Evolutionary conservation across 1,140 invertebrate species (phyloP).

Genomic region (Conus betulinus): DNA sequence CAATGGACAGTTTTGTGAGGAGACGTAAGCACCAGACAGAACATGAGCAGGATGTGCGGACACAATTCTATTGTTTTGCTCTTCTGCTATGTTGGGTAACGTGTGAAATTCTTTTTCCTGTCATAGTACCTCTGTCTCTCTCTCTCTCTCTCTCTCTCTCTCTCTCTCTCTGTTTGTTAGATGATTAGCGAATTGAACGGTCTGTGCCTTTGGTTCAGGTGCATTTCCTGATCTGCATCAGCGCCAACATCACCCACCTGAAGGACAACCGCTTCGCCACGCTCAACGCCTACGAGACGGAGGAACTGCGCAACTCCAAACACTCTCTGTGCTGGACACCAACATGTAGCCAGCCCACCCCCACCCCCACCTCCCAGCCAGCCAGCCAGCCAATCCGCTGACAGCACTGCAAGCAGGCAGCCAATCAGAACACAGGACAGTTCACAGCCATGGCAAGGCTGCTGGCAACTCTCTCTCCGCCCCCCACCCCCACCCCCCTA

Average conservation of each 20-base stretch:
- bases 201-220: constrained; percentile 48
- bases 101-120: no score
- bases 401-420: not conserved
- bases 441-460: not conserved
- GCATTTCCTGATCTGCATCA: constrained; percentile 64
- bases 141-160: no score
- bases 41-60: no score
- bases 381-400: constrained; percentile 5
- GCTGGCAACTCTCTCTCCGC: not conserved
- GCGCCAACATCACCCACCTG: constrained; percentile 65
- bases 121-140: no score
- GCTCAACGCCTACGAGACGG: constrained; percentile 62
- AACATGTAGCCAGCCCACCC: constrained; percentile 55
- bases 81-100: no score
- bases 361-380: not conserved
- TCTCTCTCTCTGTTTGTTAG: no score
- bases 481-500: no score
- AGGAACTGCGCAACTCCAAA: constrained; percentile 60
- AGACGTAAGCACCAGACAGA: no score
- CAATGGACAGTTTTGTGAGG: no score
- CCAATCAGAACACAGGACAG: not conserved
- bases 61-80: no score
- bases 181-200: no score
- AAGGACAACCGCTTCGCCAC: constrained; percentile 62
- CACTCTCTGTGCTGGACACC: constrained; percentile 65